Evolutionary conservation across 2,888 invertebrate species (phyloP).

Genomic region (Meghimatium bilineatum): DNA sequence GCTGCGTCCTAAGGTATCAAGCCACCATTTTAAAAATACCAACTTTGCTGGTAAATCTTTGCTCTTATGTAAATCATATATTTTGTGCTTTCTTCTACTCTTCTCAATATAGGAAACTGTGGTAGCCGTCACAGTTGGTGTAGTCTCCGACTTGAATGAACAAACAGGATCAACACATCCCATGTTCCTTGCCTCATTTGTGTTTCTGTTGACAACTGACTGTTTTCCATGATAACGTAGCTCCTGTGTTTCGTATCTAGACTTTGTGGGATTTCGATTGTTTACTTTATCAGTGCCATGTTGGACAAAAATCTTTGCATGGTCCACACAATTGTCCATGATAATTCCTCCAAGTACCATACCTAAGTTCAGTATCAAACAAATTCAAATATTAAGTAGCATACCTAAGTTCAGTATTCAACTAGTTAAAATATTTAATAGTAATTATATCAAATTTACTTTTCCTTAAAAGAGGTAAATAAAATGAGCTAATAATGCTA

Average conservation of each 20-base stretch:
- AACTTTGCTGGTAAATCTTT: background rate
- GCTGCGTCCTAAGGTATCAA: background rate
- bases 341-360: background rate
- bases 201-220: background rate
- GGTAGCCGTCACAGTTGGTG: background rate
- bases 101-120: background rate
- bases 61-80: background rate
- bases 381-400: too few species aligned
- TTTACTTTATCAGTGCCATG: background rate
- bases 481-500: too few species aligned
- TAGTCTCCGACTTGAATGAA: background rate
- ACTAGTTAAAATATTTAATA: background rate
- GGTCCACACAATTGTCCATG: conserved; percentile 11
- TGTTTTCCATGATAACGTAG: background rate
- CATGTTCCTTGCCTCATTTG: background rate
- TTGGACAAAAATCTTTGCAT: background rate
- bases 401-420: too few species aligned
- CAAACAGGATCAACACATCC: background rate
- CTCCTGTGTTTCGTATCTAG: background rate
- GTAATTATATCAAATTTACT: background rate
- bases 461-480: too few species aligned
- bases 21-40: conserved; percentile 14
- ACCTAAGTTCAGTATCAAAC: background rate
- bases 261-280: background rate
- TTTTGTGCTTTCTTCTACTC: background rate